Percentiles rank a stretch among this genome's conserved stretches.
phyloP scores from a whole-genome alignment of 2,797 vertebrate species.

The Artibeus jamaicensis region DNA sequence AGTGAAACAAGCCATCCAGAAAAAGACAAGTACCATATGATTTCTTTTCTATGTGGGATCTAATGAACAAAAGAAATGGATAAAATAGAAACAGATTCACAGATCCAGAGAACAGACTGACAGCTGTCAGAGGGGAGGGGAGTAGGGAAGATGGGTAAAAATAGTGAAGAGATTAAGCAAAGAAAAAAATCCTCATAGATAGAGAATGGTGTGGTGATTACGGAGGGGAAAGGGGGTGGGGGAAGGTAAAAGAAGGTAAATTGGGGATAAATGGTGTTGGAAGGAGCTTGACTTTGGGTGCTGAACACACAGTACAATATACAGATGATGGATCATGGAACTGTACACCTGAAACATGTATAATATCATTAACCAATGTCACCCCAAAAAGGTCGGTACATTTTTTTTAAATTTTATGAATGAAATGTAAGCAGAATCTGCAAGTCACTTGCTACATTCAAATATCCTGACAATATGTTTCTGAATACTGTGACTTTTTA shows the following conservation, averaged over 20 bases:
- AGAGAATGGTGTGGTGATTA: background rate
- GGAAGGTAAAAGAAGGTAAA: background rate
- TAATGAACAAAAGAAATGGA: background rate
- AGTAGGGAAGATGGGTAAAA: background rate
- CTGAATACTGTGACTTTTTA: background rate
- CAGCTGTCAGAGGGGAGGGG: background rate
- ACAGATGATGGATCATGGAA: background rate
- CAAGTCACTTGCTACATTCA: background rate
- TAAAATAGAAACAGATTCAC: background rate
- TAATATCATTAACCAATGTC: background rate
- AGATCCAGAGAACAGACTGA: background rate
- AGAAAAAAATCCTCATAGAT: background rate
- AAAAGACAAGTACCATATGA: background rate
- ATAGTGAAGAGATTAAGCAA: background rate
- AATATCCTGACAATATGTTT: background rate
- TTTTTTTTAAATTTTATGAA: background rate
- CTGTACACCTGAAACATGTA: background rate
- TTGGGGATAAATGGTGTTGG: background rate
- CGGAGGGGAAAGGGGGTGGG: background rate
- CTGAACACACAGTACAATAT: background rate
- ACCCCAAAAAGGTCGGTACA: background rate
- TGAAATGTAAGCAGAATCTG: conserved; percentile 5
- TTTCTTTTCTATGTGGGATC: background rate
- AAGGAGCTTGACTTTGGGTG: background rate
- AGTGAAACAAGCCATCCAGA: background rate